These are phyloP conservation scores for Dipodomys spectabilis DNA, from an alignment of 2,113 vertebrate species.

Conservation along the genomic window DNA sequence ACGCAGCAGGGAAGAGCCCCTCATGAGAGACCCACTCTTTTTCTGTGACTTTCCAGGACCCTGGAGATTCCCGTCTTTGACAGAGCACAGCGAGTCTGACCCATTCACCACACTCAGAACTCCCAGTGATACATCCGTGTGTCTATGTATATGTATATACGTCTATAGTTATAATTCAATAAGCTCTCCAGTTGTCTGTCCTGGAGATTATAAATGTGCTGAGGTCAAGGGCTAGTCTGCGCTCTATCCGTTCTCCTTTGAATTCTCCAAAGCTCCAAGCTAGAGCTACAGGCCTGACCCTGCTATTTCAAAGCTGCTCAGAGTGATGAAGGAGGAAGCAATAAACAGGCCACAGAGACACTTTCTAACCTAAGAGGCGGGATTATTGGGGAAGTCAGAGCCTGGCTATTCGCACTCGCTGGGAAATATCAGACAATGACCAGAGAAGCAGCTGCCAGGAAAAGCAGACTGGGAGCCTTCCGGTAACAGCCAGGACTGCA, in stretches of 20 bases:
- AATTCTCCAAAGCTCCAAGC: fast-evolving
- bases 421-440: neutral
- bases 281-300: neutral
- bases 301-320: neutral
- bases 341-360: neutral
- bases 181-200: neutral
- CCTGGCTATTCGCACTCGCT: neutral
- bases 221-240: neutral
- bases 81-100: neutral
- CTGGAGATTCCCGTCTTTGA: fast-evolving
- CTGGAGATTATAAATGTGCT: neutral
- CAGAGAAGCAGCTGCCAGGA: neutral
- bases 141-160: no score
- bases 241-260: neutral
- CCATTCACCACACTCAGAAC: no score
- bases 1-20: fast-evolving
- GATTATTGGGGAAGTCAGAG: neutral
- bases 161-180: no score
- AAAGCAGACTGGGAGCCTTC: neutral
- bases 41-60: neutral
- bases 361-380: neutral
- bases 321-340: neutral
- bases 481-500: no score
- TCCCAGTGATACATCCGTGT: fast-evolving
- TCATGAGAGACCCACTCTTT: fast-evolving